Conservation (phyloP, 1,140 invertebrate genomes). For the Saccostrea glomerata region DNA sequence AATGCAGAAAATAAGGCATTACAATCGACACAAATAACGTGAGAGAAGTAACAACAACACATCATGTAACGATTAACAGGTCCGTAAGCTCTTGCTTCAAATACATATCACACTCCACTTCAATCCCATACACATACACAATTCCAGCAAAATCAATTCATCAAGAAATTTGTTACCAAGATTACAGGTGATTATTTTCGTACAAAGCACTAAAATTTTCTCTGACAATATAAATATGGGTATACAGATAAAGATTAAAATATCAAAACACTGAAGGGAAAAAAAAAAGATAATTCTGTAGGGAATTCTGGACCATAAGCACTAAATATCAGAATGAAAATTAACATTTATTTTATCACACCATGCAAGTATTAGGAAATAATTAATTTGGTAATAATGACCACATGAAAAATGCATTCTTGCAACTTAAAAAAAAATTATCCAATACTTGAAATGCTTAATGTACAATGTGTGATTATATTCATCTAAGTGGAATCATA, state of each 20-base stretch:
- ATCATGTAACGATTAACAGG: neutral
- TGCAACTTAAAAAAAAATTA: no score
- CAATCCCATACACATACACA: constrained; percentile 15
- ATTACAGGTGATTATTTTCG: neutral
- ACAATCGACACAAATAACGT: neutral
- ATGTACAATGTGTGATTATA: no score
- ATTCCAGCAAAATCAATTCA: neutral
- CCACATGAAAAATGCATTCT: no score
- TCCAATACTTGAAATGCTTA: no score
- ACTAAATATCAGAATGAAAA: neutral
- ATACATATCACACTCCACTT: neutral
- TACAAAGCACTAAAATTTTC: neutral
- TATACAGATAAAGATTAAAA: neutral
- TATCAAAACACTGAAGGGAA: neutral
- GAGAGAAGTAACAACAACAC: neutral
- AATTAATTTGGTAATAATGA: no score
- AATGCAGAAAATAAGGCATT: neutral
- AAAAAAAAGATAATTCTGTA: neutral
- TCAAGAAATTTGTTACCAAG: neutral
- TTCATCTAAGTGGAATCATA: neutral
- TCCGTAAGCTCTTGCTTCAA: neutral
- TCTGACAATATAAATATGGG: neutral
- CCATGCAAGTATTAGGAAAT: no score
- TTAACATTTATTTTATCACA: no score
- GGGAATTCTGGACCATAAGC: neutral